Evolutionary conservation across 2,888 invertebrate species (phyloP).

Genomic region (Blera fallax): DNA sequence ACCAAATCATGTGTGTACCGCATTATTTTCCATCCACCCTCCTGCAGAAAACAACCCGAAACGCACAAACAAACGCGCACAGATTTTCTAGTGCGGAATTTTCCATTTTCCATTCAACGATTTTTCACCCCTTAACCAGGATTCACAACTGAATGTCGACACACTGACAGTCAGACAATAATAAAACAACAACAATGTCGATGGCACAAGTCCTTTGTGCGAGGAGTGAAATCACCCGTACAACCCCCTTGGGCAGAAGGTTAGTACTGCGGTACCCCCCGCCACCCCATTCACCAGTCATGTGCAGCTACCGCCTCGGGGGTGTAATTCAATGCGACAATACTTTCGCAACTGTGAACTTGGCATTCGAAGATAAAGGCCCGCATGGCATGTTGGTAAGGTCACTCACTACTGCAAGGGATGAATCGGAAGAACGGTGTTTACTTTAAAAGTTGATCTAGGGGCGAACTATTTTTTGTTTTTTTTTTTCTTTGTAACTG

Average conservation of each 20-base stretch:
- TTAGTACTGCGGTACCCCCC: slow-evolving; percentile 54
- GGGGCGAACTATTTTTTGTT: slow-evolving; percentile 45
- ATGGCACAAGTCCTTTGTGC: slow-evolving; percentile 48
- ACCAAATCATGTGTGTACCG: slow-evolving; percentile 68
- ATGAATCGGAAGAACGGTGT: slow-evolving; percentile 13
- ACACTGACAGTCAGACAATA: slow-evolving; percentile 15
- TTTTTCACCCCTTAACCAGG: slow-evolving; percentile 53
- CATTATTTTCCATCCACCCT: slow-evolving; percentile 20
- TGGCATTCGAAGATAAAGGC: slow-evolving; percentile 65
- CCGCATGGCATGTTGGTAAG: slow-evolving; percentile 56
- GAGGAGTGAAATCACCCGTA: slow-evolving; percentile 59
- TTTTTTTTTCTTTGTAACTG: not conserved
- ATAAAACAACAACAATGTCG: not conserved
- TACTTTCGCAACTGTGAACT: slow-evolving; percentile 60
- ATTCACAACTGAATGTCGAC: slow-evolving; percentile 33
- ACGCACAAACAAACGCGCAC: not conserved
- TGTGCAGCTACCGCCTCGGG: slow-evolving; percentile 1
- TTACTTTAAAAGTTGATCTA: slow-evolving; percentile 58
- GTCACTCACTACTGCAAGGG: slow-evolving; percentile 49
- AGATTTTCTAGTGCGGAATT: slow-evolving; percentile 52
- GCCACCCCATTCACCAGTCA: not conserved
- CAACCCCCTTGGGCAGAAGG: slow-evolving; percentile 66
- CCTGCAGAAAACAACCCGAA: not conserved
- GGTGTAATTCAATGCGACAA: slow-evolving; percentile 61
- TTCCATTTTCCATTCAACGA: slow-evolving; percentile 70